Evolutionary conservation across 64 coral and sea anemone genomes (phyloP), one percentile per base, ranked within the genome.

Genomic region (Montipora foliosa): DNA sequence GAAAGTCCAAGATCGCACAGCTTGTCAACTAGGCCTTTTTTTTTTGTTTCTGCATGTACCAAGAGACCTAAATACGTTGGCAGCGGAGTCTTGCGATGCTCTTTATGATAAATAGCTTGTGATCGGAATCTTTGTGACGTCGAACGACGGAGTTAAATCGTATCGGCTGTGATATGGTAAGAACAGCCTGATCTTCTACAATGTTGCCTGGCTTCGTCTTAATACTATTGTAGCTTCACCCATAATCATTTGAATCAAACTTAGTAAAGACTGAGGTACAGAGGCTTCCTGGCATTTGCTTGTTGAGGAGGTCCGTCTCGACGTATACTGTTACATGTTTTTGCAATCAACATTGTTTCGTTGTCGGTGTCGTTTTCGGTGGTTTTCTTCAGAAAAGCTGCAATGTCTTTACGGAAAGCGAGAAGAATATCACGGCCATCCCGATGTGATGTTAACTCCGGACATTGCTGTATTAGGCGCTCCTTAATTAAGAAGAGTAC

Each of bases 1-100:
- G 81, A 84, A 12, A 84, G n/a, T 53, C 81, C 81, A 84, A 84
- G 81, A 57, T 22, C 49, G 67, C 20, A 70, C 13, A 70, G 67
- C 20, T 20, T 20, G 20, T 70, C 67, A 15, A 70, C 22, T 45
- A 70, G 67, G 20, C 20, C 20, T 70, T 20, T 70, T 20, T 70
- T 70, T 20, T 20, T 70, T 70, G 67, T 70, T 20, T 70, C 67
- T 70, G 67, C 67, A 70, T 70, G 67, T 20, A 20, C 67, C 67
- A 70, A 15, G 13, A 70, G 67, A 70, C 67, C 67, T 70, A 70
- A 70, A 20, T 70, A 70, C 13, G 20, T 20, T 70, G 67, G 67
- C 20, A 70, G 67, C 20, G 67, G 67, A 70, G 67, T 13, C 20
- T 70, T 20, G 67, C 67, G 67, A 70, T 70, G 13, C 13, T 13